Evolutionary conservation across 2,888 invertebrate species (phyloP), one percentile per base, ranked within the genome.

Genomic region (Epinotia ramella): DNA sequence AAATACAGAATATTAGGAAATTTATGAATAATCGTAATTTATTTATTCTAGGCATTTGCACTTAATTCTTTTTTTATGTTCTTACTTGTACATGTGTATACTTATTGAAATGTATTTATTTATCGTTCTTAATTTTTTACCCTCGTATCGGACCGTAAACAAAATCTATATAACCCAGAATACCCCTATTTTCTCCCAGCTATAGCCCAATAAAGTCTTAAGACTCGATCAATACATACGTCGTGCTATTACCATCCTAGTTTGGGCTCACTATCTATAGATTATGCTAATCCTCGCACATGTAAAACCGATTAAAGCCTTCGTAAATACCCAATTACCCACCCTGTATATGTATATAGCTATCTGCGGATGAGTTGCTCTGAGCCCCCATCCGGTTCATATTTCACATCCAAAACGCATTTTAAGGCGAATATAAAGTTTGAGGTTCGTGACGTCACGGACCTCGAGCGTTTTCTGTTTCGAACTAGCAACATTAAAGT

Each of bases 231-330:
- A 1, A 33, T 67, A 1, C 56, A 33, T 7, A 40, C 13, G 20
- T 7, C 18, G 20, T 13, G 13, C 53, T 53, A 66, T 65, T 49
- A 49, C 65, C 24, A 24, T 56, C 33, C 66, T 56, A 33, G 53
- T 56, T 18, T 67, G 12, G 18, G 33, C 60, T n/a, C 53, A 33
- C 64, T 73, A 73, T 73, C 63, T 57, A 18, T 46, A 57, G 63
- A 69, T 68, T 73, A 73, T 73, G 73, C 53, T 63, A 68, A 73
- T 73, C 16, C 13, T 20, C 69, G 60, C 24, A 64, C 72, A 53
- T 73, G 73, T 69, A 63, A 63, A 68, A 69, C 73, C 68, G 73
- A 73, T 69, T 73, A 73, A 68, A 59, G n/a, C 60, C 24, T 57
- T 63, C 73, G 63, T 64, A 69, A 69, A 69, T 56, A 68, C n/a